Percentiles rank a stretch among this genome's conserved stretches.
phyloP scores from a whole-genome alignment of 2,113 vertebrate genomes.

The Ptilonorhynchus violaceus region DNA sequence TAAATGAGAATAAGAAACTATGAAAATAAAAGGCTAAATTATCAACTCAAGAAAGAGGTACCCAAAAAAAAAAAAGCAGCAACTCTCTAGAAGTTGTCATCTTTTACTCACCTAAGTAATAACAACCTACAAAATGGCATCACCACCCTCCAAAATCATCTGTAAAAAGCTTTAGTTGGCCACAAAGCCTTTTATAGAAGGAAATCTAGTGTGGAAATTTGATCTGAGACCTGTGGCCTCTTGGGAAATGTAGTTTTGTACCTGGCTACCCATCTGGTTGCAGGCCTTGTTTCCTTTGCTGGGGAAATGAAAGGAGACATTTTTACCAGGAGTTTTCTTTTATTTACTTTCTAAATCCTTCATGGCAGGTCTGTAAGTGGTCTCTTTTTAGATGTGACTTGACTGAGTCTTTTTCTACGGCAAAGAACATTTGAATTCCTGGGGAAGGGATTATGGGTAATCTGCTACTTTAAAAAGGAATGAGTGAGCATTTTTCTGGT shows the following conservation, averaged over 20 bases:
- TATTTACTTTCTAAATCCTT: background rate
- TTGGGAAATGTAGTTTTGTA: conserved; percentile 7
- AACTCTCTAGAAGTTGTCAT: accelerated
- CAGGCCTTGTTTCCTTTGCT: background rate
- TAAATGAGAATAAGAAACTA: background rate
- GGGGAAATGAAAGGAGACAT: background rate
- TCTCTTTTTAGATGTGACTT: background rate
- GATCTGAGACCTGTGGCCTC: background rate
- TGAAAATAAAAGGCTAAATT: background rate
- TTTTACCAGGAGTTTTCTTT: background rate
- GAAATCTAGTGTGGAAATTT: background rate
- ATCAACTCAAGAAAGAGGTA: background rate
- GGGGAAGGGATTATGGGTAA: background rate
- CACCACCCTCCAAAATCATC: background rate
- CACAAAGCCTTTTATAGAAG: background rate
- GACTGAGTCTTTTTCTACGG: background rate
- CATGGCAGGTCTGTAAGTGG: background rate
- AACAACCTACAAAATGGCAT: background rate
- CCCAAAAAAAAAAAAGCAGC: background rate
- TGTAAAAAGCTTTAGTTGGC: background rate
- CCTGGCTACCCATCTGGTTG: background rate
- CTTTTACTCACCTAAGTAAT: background rate
- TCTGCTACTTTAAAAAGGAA: background rate
- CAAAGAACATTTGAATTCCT: conserved; percentile 6
- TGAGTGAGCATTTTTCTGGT: background rate